Evolutionary conservation across 2,113 vertebrate genomes (phyloP), one percentile per base, ranked within the genome.

Genomic region (Amblyopsis rosae): DNA sequence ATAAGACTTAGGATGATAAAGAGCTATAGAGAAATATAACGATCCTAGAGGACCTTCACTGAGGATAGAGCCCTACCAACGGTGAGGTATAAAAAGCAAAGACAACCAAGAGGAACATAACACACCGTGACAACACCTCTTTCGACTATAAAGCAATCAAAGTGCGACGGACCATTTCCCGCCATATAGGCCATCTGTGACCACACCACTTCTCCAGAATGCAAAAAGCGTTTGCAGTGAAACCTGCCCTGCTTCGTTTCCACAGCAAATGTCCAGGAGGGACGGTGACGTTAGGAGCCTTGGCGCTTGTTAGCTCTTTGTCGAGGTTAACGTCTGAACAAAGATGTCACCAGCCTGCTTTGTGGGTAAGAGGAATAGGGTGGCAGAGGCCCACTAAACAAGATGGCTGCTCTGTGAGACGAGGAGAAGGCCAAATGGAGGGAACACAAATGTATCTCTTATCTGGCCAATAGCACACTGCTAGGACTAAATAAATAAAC

Each of bases 1-100:
- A 41, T 41, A 41, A 86, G 83, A 91, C 82, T 82, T 84, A 84
- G 80, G 76, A 84, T 87, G 85, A 79, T 88, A 78, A 85, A 89
- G 83, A 89, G 81, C 82, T 85, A 80, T 85, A 82, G 77, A 79
- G 73, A 79, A 87, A 86, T 82, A 79, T 61, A 64, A 65, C 1
- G 48, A 66, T 71, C 82, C 82, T 66, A 56, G 73, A 64, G 82
- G 84, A 81, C 62, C 80, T 53, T 72, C 81, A 75, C 73, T 57
- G 72, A 85, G 71, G 76, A 83, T 79, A 8, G 76, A 86, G 82
- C 77, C 79, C 77, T 81, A 49, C 80, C 76, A 57, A 62, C 3
- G 72, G 78, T 81, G 87, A 91, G 88, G 87, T 91, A 90, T 88
- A 87, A 88, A 86, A 74, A 41, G 6, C 35, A 4, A 41, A 67